Evolutionary conservation across 92 coral and sea anemone species (phyloP), one percentile per base, ranked within the genome.

Genomic region (Scolanthus callimorphus): DNA sequence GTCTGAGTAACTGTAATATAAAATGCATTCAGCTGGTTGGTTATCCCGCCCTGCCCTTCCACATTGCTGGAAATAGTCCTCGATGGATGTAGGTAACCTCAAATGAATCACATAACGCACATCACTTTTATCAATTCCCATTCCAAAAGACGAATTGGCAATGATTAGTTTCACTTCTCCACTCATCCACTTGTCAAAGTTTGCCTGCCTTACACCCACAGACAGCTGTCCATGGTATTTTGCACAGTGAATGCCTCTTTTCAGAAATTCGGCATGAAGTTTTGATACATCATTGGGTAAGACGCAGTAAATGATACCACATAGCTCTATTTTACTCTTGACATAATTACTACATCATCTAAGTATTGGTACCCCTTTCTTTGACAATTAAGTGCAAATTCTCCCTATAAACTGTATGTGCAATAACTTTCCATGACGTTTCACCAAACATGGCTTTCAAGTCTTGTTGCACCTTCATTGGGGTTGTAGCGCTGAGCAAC

Each of bases 41-140:
- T 52, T 58, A 63, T 63, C 57, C 19, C 70, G 1, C 0, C 70
- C 70, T 3, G 46, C 70, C 27, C 70, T 26, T 1, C 69, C 70
- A 63, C 58, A 47, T 30, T 63, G 58, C 21, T 63, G 70, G 28
- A 30, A 63, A 27, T 63, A 63, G 22, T 63, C 70, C 20, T 47
- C 70, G 4, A 51, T 27, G 29, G 19, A 17, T 15, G 57, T 63
- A 11, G 70, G 69, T 3, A 49, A 20, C 29, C 19, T 63, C 6
- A 47, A 27, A 51, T 63, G 70, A 0, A 63, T 0, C 1, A 63
- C 47, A 28, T 39, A 63, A 4, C 70, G 41, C 17, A 63, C 70
- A 63, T 63, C 48, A 1, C 43, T 57, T 31, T 63, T 63, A 27
- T 63, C 59, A 0, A 63, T 63, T 17, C 70, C 70, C 70, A 63